Percentiles rank a stretch among this genome's conserved stretches.
Conservation (phyloP, 92 coral and sea anemone genomes). For the Parazoanthus swiftii region DNA sequence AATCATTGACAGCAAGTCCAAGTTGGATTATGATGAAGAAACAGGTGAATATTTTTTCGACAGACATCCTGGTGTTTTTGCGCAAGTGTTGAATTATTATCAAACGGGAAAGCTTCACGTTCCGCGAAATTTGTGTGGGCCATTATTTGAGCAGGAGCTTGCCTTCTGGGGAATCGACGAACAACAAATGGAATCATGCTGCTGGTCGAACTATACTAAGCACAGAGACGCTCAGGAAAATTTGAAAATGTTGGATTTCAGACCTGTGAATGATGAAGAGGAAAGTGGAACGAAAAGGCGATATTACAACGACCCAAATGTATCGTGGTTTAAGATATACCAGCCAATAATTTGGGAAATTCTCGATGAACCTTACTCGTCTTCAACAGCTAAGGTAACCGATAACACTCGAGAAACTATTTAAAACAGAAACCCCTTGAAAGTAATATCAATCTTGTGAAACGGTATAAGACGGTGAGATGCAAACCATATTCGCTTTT, state of each 20-base stretch:
- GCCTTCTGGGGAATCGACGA: conserved; percentile 99
- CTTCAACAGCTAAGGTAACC: conserved; percentile 89
- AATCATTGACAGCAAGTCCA: conserved; percentile 79
- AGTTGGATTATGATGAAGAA: conserved; percentile 90
- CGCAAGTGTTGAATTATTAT: conserved; percentile 92
- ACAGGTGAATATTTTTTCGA: conserved; percentile 94
- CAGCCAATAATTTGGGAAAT: conserved; percentile 96
- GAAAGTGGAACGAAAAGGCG: conserved; percentile 32
- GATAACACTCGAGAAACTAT: not conserved
- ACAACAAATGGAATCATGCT: conserved; percentile 97
- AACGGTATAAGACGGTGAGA: not conserved
- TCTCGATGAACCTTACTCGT: conserved; percentile 93
- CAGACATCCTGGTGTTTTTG: conserved; percentile 96
- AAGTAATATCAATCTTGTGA: not conserved
- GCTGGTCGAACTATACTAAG: conserved; percentile 95
- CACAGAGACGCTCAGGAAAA: conserved; percentile 97
- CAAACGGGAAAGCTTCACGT: conserved; percentile 98
- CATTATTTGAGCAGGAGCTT: conserved; percentile 92
- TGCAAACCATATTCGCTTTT: not conserved
- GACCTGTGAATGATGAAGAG: conserved; percentile 66
- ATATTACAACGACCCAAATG: conserved; percentile 61
- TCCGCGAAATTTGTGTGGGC: conserved; percentile 94
- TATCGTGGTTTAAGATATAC: conserved; percentile 84
- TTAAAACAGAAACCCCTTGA: not conserved
- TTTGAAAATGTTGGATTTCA: conserved; percentile 78